These are phyloP conservation scores for Litocranius walleri DNA, from an alignment of 2,113 vertebrate species.

Conservation along the genomic window DNA sequence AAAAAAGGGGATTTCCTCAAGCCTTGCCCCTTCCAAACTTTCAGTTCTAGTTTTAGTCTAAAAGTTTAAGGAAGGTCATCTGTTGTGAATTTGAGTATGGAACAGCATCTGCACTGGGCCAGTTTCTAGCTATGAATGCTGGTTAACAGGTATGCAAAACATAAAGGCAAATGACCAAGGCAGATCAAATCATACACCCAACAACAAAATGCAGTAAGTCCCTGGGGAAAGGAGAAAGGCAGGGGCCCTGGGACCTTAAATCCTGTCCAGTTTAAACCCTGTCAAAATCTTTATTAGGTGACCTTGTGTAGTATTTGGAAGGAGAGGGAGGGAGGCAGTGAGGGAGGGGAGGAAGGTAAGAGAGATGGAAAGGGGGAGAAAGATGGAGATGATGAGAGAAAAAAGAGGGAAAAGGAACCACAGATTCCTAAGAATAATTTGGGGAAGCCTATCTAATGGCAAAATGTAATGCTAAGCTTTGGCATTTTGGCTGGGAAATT, in stretches of 20 bases:
- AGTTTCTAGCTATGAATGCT: not conserved
- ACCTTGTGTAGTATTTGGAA: not conserved
- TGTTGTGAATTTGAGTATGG: not conserved
- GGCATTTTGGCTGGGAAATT: not conserved
- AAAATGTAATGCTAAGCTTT: not conserved
- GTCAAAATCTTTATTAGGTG: not conserved
- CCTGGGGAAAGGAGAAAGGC: not conserved
- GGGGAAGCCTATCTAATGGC: not conserved
- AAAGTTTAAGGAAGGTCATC: not conserved
- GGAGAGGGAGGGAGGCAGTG: not conserved
- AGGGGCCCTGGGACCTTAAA: not conserved
- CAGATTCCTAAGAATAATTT: slow-evolving; percentile 18
- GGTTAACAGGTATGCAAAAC: not conserved
- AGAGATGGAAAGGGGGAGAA: not conserved
- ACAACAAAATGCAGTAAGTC: not conserved
- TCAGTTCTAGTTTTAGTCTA: slow-evolving; percentile 3
- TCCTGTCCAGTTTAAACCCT: not conserved
- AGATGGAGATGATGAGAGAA: not conserved
- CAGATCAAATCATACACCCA: not conserved
- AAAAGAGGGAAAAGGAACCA: not conserved
- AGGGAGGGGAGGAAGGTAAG: not conserved
- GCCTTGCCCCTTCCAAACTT: slow-evolving; percentile 3
- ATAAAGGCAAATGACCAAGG: not conserved
- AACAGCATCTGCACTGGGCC: not conserved
- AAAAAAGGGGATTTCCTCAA: not conserved